Evolutionary conservation across 2,113 vertebrate species (phyloP), one percentile per base, ranked within the genome.

Genomic region (Balaenoptera acutorostrata): DNA sequence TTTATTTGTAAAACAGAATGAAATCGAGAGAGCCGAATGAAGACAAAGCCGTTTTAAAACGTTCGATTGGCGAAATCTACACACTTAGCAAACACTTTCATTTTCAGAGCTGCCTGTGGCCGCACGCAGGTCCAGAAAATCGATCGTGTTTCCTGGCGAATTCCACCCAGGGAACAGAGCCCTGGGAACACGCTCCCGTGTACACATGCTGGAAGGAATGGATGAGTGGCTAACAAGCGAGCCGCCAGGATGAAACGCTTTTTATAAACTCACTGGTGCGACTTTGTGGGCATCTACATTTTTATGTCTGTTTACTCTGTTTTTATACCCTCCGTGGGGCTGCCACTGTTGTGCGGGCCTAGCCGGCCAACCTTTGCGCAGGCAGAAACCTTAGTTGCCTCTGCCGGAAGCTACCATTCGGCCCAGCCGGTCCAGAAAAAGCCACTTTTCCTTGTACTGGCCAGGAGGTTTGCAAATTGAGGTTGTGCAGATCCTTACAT

Each of bases 81-180:
- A 64, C 77, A 17, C 23, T 71, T 74, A 82, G 49, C 71, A 61
- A 90, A 89, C 36, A 41, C 85, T 95, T 95, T 82, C 89, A 96
- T 92, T 93, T 97, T 97, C 95, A 94, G 84, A 77, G 86, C 88
- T 69, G 88, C 63, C 52, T 4, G n/a, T 57, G 59, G 86, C 39
- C 10, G 5, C 10, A 59, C 0, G 11, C n/a, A 55, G 64, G 71
- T 84, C 69, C 66, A 52, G 69, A 81, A 95, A 95, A 96, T 84
- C 52, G 12, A 52, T 71, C 29, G 9, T 44, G 57, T 83, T 88
- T 95, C 46, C 11, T 17, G 78, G 25, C 0, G 6, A 90, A 94
- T 96, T 71, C 71, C 39, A 64, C 59, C 61, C 61, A 25, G 57
- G 87, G n/a, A 89, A 81, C 44, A 21, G 84, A 75, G 66, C 81